phyloP scores from a whole-genome alignment of 1,140 invertebrate species.

The Pomacea maculata region DNA sequence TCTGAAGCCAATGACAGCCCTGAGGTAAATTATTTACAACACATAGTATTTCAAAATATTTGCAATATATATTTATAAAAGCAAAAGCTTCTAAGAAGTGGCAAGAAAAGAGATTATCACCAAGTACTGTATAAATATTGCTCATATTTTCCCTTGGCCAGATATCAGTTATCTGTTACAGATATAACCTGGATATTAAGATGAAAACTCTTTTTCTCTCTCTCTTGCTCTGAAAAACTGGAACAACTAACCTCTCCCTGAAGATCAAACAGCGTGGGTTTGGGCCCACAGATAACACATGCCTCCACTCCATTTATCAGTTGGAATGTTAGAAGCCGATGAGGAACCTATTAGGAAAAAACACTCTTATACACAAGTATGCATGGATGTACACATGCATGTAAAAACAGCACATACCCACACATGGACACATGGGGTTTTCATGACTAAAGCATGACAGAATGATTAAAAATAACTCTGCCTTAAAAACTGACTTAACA shows the following conservation, averaged over 20 bases:
- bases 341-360: slow-evolving; percentile 73
- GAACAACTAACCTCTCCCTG: slow-evolving; percentile 66
- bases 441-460: neutral
- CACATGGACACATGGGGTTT: neutral
- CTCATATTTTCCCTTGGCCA: no score
- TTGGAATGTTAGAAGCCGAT: slow-evolving; percentile 80
- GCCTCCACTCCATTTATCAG: slow-evolving; percentile 79
- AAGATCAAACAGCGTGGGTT: slow-evolving; percentile 76
- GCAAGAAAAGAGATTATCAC: no score
- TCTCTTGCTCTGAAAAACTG: no score
- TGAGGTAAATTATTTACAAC: neutral
- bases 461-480: no score
- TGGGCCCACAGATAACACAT: slow-evolving; percentile 80
- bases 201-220: no score
- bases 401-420: no score
- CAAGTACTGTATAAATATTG: neutral
- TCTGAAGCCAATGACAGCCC: no score
- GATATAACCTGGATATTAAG: neutral
- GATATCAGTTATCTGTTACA: no score
- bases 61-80: neutral
- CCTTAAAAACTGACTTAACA: no score
- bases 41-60: no score
- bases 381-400: no score
- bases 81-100: neutral
- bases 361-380: slow-evolving; percentile 2